Evolutionary conservation across 2,888 invertebrate species (phyloP), one percentile per base, ranked within the genome.

Genomic region (Cryptocheilus praepositus): DNA sequence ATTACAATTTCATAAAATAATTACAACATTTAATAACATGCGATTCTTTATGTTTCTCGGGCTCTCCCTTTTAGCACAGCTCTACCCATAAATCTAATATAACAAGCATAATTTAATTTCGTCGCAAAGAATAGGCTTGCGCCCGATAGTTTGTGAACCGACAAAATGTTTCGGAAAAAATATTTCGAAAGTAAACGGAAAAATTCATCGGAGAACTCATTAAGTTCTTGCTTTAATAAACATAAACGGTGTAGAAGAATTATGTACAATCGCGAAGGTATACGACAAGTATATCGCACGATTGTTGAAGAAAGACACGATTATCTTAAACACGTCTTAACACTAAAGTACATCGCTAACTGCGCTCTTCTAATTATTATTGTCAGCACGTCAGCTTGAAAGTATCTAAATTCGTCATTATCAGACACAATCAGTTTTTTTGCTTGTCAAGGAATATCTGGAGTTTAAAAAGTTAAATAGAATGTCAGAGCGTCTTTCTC

Each of bases 371-470:
- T 67, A 65, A 65, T 73, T 74, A 70, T 76, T 76, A 76, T 76
- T 76, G 72, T 75, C 74, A 68, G 68, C 70, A 65, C 64, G 74
- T 72, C 58, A 63, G 70, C 61, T 74, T 65, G 51, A 52, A 69
- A 28, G 60, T 51, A 63, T 67, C 25, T 64, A 61, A 58, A 66
- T 61, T 53, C 61, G 58, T 68, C 58, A 67, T 49, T 49, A n/a
- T 18, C 18, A 49, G 13, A n/a, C 16, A 49, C 49, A n/a, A 49
- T 49, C 13, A 18, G 18, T n/a, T 49, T 36, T 36, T 36, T 11
- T 36, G 3, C 13, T 36, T 7, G 13, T 7, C 8, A 49, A n/a
- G 2, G 49, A 49, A 11, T 18, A 49, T 49, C 13, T 36, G 13
- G 13, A 49, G 13, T 49, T 49, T 3, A 1, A 49, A 4, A 11